Percentiles rank a stretch among this genome's conserved stretches.
Conservation (phyloP, 2,888 invertebrate species). For the Ommatoiulus sabulosus region DNA sequence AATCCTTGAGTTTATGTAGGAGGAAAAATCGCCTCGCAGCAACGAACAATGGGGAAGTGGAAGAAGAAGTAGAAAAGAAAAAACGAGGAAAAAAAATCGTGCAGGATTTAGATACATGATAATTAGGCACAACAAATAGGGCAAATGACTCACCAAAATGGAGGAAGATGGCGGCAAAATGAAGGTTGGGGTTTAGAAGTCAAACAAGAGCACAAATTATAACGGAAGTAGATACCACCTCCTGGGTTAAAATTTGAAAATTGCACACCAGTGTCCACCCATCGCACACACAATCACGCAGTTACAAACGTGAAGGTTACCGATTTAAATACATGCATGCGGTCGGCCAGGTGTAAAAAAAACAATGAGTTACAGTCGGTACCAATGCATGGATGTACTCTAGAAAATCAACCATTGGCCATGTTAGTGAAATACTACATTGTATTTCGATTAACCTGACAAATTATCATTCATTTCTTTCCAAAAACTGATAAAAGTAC, state of each 20-base stretch:
- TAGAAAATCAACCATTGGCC: background rate
- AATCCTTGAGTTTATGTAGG: conserved; percentile 40
- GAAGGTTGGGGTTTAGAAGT: conserved; percentile 36
- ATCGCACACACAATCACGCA: conserved; percentile 12
- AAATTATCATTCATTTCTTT: background rate
- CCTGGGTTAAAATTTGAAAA: conserved; percentile 40
- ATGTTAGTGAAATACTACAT: background rate
- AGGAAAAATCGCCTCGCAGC: conserved; percentile 43
- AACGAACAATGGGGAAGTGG: conserved; percentile 27
- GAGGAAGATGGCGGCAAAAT: conserved; percentile 40
- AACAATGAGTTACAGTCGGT: conserved; percentile 26
- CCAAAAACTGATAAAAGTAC: background rate
- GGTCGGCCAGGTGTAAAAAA: background rate
- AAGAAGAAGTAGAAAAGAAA: conserved; percentile 21
- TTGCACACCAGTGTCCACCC: conserved; percentile 36
- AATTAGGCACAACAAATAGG: conserved; percentile 43
- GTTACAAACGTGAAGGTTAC: conserved; percentile 30
- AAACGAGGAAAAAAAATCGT: conserved; percentile 31
- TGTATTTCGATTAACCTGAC: background rate
- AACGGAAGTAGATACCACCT: conserved; percentile 38
- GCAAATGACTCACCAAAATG: conserved; percentile 43
- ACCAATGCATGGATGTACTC: background rate
- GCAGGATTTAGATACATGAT: conserved; percentile 43
- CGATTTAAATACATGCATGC: background rate
- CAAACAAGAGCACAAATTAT: conserved; percentile 40